Conservation (phyloP, 1,140 invertebrate genomes). For the Belonocnema kinseyi region DNA sequence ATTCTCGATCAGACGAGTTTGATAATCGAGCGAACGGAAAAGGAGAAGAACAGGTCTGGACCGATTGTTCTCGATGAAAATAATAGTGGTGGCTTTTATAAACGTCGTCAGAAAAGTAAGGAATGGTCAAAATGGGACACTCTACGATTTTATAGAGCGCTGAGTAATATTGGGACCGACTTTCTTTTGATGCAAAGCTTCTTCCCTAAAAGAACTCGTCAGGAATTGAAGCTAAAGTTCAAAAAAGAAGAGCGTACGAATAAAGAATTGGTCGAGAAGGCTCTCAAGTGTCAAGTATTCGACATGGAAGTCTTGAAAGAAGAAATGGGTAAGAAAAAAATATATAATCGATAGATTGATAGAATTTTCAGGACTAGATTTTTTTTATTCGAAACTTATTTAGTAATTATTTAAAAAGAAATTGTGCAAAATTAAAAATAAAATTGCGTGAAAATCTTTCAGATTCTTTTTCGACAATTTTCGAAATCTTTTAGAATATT, state of each 20-base stretch:
- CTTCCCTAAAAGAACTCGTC: conserved; percentile 86
- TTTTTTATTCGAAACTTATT: no score
- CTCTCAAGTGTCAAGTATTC: conserved; percentile 75
- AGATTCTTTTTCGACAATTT: no score
- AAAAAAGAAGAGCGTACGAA: conserved; percentile 81
- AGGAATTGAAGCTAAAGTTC: conserved; percentile 89
- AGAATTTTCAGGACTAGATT: no score
- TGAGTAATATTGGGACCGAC: conserved; percentile 91
- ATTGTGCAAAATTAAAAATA: no score
- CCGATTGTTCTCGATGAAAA: conserved; percentile 81
- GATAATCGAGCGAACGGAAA: conserved; percentile 85
- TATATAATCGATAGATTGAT: background rate
- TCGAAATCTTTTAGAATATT: no score
- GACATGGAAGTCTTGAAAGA: conserved; percentile 74
- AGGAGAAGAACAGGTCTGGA: conserved; percentile 79
- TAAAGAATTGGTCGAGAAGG: conserved; percentile 76
- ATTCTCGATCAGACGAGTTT: conserved; percentile 91
- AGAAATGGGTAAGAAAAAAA: conserved; percentile 67
- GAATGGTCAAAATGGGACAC: conserved; percentile 86
- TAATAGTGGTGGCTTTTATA: conserved; percentile 81
- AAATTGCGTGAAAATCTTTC: no score
- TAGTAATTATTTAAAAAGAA: no score
- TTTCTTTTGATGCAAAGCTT: conserved; percentile 90
- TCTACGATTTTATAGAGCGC: conserved; percentile 89
- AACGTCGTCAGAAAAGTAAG: conserved; percentile 78